Conservation (phyloP, 2,888 invertebrate genomes). For the Microctonus brassicae region DNA sequence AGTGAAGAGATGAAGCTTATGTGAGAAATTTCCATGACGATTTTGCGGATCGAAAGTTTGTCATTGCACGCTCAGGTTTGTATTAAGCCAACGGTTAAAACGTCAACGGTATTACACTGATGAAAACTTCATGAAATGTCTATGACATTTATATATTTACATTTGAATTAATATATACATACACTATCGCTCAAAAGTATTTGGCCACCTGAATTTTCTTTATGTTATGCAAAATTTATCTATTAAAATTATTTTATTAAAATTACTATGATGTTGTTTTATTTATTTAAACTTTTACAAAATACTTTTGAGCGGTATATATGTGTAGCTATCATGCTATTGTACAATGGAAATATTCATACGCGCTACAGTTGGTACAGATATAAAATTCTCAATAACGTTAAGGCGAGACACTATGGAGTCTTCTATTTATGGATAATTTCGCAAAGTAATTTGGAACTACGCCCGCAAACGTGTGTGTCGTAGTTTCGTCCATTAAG, state of each 20-base stretch:
- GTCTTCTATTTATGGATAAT: conserved; percentile 19
- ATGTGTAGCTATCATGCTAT: conserved; percentile 42
- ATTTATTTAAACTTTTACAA: too few species aligned
- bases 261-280: too few species aligned
- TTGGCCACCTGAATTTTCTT: too few species aligned
- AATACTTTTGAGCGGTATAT: too few species aligned
- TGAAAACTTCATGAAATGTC: conserved; percentile 44
- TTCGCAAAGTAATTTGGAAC: conserved; percentile 55
- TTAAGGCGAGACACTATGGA: not conserved
- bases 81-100: conserved; percentile 50
- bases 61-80: not conserved
- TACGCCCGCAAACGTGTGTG: conserved; percentile 48
- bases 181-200: too few species aligned
- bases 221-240: too few species aligned
- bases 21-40: conserved; percentile 19
- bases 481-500: conserved; percentile 36
- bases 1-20: not conserved
- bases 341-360: conserved; percentile 46
- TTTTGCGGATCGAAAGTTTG: conserved; percentile 19
- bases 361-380: conserved; percentile 38
- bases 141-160: not conserved
- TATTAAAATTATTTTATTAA: too few species aligned
- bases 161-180: too few species aligned
- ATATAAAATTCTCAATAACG: conserved; percentile 44
- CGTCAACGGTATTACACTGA: conserved; percentile 47